Base-by-base conservation (phyloP, 1,140 invertebrate genomes). In the Hirudo medicinalis region DNA sequence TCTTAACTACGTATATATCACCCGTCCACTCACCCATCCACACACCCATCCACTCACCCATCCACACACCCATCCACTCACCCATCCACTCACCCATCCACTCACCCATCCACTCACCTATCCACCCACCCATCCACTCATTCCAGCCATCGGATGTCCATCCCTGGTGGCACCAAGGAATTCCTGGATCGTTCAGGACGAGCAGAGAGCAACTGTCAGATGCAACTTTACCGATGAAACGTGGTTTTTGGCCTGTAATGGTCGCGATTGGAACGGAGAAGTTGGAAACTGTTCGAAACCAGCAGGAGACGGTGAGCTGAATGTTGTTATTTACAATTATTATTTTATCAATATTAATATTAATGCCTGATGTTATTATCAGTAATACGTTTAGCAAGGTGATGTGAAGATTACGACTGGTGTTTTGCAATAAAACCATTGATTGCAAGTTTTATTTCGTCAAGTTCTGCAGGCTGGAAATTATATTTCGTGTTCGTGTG, bases 231-330 rank as follows among this genome's bases (percentile, higher is more conserved):
- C 72, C 17, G 72, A 68, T 17, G 72, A 73, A 36, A 73, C 72
- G n/a, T 73, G 55, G 53, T 73, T 73, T 29, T 43, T 73, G 53
- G 71, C 72, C n/a, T 73, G 72, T 55, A 53, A 36, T 57, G 72
- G 57, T 5, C 36, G n/a, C 17, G 49, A 53, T 13, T 73, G 72
- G 72, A 71, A 49, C 8, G 72, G 72, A 27, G 69, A 71, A 40
- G 15, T 66, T 2, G 54, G 66, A 15, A 73, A 71, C 57, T 63
- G 57, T n/a, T 22, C 57, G 0, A 63, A 63, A n/a, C 57, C 22
- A 4, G 57, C 9, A 22, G 57, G 22, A 13, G 20, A 32, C 29
- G 29, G 57, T 63, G 22, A 63, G 5, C 20, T n/a, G 20, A 25
- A 57, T 57, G 9, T n/a, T 57, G 54, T 3, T 25, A 9, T 3